These are phyloP conservation scores for Gisinianus flammeolus DNA, from an alignment of 2,888 invertebrate genomes.

Conservation along the genomic window DNA sequence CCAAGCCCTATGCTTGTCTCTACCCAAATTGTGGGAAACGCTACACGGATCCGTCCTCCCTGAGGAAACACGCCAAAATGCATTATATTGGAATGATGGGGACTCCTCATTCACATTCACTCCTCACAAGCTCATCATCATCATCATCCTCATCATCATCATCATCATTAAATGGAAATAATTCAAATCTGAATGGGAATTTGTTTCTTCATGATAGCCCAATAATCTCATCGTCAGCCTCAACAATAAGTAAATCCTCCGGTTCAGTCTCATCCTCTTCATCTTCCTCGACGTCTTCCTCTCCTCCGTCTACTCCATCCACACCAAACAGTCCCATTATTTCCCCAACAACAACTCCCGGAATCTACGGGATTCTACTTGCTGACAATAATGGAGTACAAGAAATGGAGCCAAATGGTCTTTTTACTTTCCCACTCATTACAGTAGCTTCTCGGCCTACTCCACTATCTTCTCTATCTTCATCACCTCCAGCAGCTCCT, in stretches of 20 bases:
- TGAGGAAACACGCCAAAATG: conserved; percentile 52
- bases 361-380: not conserved
- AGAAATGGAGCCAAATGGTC: too few relatives aligned
- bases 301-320: conserved; percentile 29
- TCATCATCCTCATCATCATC: not conserved
- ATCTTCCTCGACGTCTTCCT: not conserved
- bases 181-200: too few relatives aligned
- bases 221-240: not conserved
- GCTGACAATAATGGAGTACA: not conserved
- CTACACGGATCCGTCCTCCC: conserved; percentile 52
- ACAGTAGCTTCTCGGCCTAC: not conserved
- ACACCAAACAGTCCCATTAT: conserved; percentile 38
- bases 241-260: not conserved
- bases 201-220: not conserved
- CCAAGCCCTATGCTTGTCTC: conserved; percentile 53
- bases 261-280: conserved; percentile 10
- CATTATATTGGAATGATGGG: conserved; percentile 33
- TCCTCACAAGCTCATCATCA: not conserved
- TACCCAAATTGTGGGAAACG: conserved; percentile 50
- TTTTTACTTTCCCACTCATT: not conserved
- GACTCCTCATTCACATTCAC: not conserved
- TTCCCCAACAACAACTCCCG: conserved; percentile 1
- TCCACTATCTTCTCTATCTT: not conserved
- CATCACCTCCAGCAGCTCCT: not conserved
- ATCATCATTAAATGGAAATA: not conserved